Conservation (phyloP, 2,888 invertebrate species). For the Onchidella celtica region DNA sequence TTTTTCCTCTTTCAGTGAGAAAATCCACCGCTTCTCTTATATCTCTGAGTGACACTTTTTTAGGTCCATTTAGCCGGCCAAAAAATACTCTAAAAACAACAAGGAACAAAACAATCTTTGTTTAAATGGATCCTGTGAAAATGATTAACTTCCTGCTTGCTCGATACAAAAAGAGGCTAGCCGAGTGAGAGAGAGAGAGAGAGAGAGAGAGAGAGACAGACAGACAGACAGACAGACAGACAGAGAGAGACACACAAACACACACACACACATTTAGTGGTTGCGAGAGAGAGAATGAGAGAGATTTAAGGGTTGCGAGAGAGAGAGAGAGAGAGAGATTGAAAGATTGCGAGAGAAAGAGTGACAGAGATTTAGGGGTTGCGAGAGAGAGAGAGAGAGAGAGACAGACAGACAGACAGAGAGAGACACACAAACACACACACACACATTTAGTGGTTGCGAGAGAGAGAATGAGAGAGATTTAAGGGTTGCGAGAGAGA, state of each 20-base stretch:
- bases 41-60: too few relatives aligned
- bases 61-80: too few relatives aligned
- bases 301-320: neutral
- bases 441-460: neutral
- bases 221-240: neutral
- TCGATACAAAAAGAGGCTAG: neutral
- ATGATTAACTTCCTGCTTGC: too few relatives aligned
- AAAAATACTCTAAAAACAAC: too few relatives aligned
- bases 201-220: neutral
- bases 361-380: neutral
- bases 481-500: neutral
- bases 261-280: neutral
- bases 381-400: conserved; percentile 10
- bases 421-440: neutral
- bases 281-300: neutral
- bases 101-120: too few relatives aligned
- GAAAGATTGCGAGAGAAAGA: neutral
- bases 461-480: neutral
- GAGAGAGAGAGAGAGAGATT: neutral
- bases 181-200: neutral
- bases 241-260: neutral
- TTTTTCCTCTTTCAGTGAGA: too few relatives aligned
- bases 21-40: neutral
- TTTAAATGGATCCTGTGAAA: too few relatives aligned
- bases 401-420: conserved; percentile 5